Conservation (phyloP, 30 jellyfish, hydroid and myxozoan species). For the Aurelia aurita region DNA sequence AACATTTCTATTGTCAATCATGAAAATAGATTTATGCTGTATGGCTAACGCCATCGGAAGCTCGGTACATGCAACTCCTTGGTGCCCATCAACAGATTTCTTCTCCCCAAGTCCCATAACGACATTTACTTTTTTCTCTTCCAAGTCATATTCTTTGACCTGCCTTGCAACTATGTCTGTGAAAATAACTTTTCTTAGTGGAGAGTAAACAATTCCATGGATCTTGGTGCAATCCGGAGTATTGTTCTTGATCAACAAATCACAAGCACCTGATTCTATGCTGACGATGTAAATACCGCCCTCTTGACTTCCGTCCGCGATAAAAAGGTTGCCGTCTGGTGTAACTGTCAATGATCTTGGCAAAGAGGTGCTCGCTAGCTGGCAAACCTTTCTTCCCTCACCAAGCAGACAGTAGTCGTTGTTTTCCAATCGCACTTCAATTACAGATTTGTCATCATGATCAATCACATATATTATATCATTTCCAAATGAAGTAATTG, state of each 20-base stretch:
- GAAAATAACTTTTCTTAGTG: not conserved
- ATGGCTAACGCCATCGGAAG: not conserved
- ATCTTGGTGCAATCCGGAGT: not conserved
- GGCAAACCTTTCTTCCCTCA: not conserved
- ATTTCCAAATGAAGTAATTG: no score
- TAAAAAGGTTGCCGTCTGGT: not conserved
- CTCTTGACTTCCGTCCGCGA: not conserved
- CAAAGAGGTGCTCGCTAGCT: not conserved
- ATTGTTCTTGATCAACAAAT: not conserved
- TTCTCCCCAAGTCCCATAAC: not conserved
- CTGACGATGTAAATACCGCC: not conserved
- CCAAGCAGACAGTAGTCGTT: not conserved
- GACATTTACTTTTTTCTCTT: no score
- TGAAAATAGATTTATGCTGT: not conserved
- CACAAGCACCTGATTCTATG: not conserved
- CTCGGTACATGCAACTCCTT: not conserved
- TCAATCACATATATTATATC: no score
- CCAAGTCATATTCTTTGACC: not conserved
- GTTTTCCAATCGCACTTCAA: not conserved
- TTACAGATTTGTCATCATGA: no score
- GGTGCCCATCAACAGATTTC: constrained; percentile 1
- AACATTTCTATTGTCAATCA: not conserved
- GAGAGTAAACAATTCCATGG: no score
- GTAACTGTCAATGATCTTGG: not conserved
- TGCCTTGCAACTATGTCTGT: constrained; percentile 4